Conservation (phyloP, 2,888 invertebrate species). For the Epiperipatus broadwayi region DNA sequence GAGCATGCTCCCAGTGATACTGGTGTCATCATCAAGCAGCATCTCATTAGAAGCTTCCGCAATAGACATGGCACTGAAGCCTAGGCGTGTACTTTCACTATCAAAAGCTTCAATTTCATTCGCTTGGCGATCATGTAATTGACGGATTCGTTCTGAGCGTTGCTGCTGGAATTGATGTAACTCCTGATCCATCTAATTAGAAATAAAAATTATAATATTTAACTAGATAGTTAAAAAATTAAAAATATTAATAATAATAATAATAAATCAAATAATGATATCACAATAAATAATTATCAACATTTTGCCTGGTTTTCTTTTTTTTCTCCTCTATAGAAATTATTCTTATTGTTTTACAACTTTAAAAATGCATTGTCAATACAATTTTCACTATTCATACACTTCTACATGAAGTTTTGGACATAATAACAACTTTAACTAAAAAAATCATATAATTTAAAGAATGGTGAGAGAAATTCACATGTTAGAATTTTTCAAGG, state of each 20-base stretch:
- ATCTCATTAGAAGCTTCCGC: slow-evolving; percentile 73
- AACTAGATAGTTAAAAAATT: slow-evolving; percentile 12
- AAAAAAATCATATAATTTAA: too few species aligned
- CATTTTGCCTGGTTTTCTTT: neutral
- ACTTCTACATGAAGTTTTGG: too few species aligned
- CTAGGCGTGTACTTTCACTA: slow-evolving; percentile 74
- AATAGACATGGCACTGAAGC: slow-evolving; percentile 73
- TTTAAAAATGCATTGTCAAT: too few species aligned
- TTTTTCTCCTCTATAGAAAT: too few species aligned
- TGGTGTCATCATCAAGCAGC: slow-evolving; percentile 65
- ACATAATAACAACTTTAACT: too few species aligned
- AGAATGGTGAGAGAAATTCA: too few species aligned
- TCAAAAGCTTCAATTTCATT: slow-evolving; percentile 81
- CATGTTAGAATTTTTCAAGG: too few species aligned
- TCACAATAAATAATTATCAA: neutral
- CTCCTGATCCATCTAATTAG: slow-evolving; percentile 67
- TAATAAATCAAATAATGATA: slow-evolving; percentile 5
- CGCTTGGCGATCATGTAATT: slow-evolving; percentile 72
- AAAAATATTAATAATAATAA: slow-evolving; percentile 6
- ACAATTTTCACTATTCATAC: too few species aligned
- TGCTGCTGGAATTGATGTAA: slow-evolving; percentile 76
- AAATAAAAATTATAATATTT: neutral
- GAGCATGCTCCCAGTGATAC: slow-evolving; percentile 73
- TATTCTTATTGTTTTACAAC: too few species aligned
- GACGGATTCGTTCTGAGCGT: slow-evolving; percentile 66